Conservation (phyloP, 1,140 invertebrate species). For the Apis cerana region DNA sequence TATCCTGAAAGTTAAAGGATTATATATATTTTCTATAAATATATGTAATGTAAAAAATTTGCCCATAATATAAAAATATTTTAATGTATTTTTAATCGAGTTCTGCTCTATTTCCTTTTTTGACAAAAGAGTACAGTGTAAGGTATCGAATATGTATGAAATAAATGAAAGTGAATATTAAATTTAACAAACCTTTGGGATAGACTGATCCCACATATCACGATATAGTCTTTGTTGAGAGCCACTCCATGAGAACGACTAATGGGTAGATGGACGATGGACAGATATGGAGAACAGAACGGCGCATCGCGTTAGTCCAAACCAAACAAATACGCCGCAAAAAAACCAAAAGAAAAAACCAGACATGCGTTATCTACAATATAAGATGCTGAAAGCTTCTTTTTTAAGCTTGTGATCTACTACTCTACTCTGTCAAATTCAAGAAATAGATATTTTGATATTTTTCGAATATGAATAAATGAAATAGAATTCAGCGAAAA, state of each 20-base stretch:
- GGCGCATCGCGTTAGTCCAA: slow-evolving; percentile 74
- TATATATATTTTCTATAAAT: neutral
- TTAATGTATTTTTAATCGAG: neutral
- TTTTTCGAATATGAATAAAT: neutral
- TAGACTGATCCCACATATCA: slow-evolving; percentile 84
- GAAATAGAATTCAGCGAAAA: neutral
- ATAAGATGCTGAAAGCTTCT: slow-evolving; percentile 23
- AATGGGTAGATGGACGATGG: slow-evolving; percentile 74
- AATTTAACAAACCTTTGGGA: slow-evolving; percentile 81
- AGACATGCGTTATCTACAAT: slow-evolving; percentile 73
- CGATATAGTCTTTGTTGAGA: slow-evolving; percentile 89
- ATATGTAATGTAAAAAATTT: neutral
- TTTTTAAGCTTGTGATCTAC: neutral
- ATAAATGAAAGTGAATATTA: slow-evolving; percentile 47
- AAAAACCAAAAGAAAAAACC: slow-evolving; percentile 74
- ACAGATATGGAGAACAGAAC: slow-evolving; percentile 67
- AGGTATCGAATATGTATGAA: slow-evolving; percentile 13
- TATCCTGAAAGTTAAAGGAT: slow-evolving; percentile 84
- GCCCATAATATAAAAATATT: too few species aligned
- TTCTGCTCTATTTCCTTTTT: neutral
- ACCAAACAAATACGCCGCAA: slow-evolving; percentile 74
- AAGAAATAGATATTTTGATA: neutral
- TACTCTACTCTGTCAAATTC: neutral
- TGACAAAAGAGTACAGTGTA: slow-evolving; percentile 6
- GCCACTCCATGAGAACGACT: slow-evolving; percentile 90